Conservation (phyloP, 2,797 vertebrate genomes). For the Anniella stebbinsi region DNA sequence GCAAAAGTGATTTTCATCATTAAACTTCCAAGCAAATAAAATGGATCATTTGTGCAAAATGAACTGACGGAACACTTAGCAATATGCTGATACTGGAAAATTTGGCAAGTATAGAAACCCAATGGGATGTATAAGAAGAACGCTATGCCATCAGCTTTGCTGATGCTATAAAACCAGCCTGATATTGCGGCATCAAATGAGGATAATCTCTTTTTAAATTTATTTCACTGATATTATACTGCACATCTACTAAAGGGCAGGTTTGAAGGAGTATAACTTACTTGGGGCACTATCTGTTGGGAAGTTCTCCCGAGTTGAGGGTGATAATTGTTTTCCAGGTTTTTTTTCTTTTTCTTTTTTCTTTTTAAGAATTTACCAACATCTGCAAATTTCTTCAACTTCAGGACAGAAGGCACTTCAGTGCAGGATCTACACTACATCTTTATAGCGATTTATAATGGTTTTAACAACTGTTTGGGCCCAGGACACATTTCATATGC, state of each 20-base stretch:
- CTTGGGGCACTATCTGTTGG: not conserved
- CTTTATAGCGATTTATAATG: too few species aligned
- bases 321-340: too few species aligned
- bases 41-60: not conserved
- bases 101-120: not conserved
- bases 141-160: not conserved
- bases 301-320: not conserved
- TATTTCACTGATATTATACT: not conserved
- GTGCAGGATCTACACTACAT: too few species aligned
- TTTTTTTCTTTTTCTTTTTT: too few species aligned
- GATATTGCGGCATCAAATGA: not conserved
- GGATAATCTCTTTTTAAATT: not conserved
- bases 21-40: constrained; percentile 12
- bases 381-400: too few species aligned
- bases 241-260: not conserved
- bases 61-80: not conserved
- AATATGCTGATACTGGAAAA: not conserved
- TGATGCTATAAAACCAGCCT: not conserved
- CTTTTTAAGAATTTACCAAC: too few species aligned
- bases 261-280: not conserved
- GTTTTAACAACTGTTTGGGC: too few species aligned
- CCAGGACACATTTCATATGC: too few species aligned
- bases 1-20: not conserved
- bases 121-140: not conserved
- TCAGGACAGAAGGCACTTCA: too few species aligned